phyloP scores from a whole-genome alignment of 2,113 vertebrate genomes.

The Ranitomeya variabilis region DNA sequence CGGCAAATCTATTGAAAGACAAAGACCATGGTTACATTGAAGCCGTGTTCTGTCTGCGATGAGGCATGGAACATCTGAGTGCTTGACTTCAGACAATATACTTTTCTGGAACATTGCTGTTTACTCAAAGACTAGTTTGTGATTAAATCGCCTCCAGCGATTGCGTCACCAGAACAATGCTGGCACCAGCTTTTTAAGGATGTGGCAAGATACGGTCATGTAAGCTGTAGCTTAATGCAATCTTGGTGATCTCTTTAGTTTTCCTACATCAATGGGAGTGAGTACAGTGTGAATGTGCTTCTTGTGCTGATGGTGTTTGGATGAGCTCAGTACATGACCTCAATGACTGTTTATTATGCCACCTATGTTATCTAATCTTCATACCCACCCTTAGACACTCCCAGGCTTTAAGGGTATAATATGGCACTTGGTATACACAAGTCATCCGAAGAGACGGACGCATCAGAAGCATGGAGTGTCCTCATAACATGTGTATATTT shows the following conservation, averaged over 20 bases:
- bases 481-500: no score
- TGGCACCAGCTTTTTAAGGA: conserved; percentile 22
- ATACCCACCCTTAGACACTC: conserved; percentile 16
- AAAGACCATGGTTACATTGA: no score
- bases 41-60: not conserved
- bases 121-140: not conserved
- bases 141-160: not conserved
- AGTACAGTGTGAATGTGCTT: not conserved
- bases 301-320: not conserved
- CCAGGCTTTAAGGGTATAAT: not conserved
- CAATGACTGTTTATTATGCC: conserved; percentile 10
- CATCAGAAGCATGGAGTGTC: not conserved
- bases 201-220: conserved; percentile 1
- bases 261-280: not conserved
- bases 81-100: not conserved
- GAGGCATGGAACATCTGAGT: not conserved
- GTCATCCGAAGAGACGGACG: not conserved
- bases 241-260: not conserved
- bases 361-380: conserved; percentile 17
- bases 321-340: conserved; percentile 15
- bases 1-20: no score
- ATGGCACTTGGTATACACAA: not conserved
- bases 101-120: not conserved
- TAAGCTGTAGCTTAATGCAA: not conserved
- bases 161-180: conserved; percentile 1